Percentiles rank a stretch among this genome's conserved stretches.
Conservation (phyloP, 2,797 vertebrate genomes). For the Smutsia gigantea region DNA sequence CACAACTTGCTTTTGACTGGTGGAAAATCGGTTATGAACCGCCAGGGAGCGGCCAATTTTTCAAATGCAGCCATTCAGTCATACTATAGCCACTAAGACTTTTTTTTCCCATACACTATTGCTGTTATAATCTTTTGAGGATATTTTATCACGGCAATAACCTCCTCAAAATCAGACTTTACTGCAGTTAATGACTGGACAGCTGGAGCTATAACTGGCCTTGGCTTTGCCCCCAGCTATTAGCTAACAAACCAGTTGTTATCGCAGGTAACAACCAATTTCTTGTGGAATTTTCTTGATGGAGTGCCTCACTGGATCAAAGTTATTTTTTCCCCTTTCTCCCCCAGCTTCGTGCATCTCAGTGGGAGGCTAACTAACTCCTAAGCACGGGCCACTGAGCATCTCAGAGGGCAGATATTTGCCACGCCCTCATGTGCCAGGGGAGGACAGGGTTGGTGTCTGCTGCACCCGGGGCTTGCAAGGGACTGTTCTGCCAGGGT, state of each 20-base stretch:
- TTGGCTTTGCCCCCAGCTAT: slow-evolving; percentile 89
- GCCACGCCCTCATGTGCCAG: accelerated
- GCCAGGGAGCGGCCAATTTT: slow-evolving; percentile 90
- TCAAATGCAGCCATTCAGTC: slow-evolving; percentile 91
- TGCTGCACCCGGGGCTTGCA: accelerated
- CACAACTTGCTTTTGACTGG: slow-evolving; percentile 92
- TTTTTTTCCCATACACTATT: slow-evolving; percentile 87
- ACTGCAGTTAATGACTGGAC: slow-evolving; percentile 91
- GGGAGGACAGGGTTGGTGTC: not conserved
- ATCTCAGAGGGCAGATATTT: not conserved
- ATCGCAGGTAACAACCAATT: slow-evolving; percentile 89
- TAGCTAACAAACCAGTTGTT: slow-evolving; percentile 90
- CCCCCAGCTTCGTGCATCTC: slow-evolving; percentile 6
- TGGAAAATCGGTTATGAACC: slow-evolving; percentile 92
- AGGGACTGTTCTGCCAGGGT: accelerated
- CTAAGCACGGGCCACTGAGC: not conserved
- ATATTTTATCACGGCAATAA: slow-evolving; percentile 91
- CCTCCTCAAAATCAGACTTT: slow-evolving; percentile 91
- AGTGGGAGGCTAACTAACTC: not conserved
- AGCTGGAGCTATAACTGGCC: slow-evolving; percentile 90
- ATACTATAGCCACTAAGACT: slow-evolving; percentile 88
- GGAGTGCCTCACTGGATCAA: slow-evolving; percentile 82
- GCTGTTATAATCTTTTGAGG: slow-evolving; percentile 92
- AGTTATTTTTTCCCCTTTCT: slow-evolving; percentile 49
- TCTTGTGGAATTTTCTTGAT: slow-evolving; percentile 87